These are phyloP conservation scores for Peromyscus polionotus DNA, from an alignment of 2,113 vertebrate genomes.

Conservation along the genomic window DNA sequence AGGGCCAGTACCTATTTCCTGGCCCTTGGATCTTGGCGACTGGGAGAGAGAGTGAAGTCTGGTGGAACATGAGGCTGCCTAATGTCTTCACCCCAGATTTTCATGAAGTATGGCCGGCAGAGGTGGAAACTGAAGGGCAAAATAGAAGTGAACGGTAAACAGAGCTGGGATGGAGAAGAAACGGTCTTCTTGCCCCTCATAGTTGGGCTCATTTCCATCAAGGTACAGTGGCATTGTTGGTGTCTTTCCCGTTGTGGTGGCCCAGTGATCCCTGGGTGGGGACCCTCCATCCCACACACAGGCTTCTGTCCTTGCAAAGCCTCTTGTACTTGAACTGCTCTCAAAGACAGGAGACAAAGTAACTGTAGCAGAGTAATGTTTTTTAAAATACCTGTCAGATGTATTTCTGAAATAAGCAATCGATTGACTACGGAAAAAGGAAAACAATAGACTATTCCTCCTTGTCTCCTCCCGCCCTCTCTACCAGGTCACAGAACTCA, in stretches of 20 bases:
- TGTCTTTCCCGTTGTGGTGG: neutral
- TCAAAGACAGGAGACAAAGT: too few species aligned
- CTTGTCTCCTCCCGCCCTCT: neutral
- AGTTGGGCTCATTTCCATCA: constrained; percentile 96
- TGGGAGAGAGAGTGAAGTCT: fast-evolving
- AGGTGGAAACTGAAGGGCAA: constrained; percentile 98
- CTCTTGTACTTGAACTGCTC: too few species aligned
- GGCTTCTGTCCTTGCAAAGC: neutral
- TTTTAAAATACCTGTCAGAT: neutral
- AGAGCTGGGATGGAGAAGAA: constrained; percentile 98
- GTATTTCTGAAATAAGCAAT: neutral
- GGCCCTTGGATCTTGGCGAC: neutral
- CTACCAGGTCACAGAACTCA: constrained; percentile 96
- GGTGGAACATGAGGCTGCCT: neutral
- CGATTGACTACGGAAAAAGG: neutral
- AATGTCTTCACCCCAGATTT: constrained; percentile 90
- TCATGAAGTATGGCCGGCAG: constrained; percentile 98
- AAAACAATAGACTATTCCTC: fast-evolving
- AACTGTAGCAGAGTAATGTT: neutral
- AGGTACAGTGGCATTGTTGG: constrained; percentile 86
- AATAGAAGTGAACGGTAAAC: constrained; percentile 97
- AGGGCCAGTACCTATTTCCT: neutral
- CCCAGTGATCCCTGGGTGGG: fast-evolving
- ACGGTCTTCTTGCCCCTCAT: constrained; percentile 96
- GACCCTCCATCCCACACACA: fast-evolving